These are phyloP conservation scores for Hetaerina titia DNA, from an alignment of 2,888 invertebrate genomes.

Conservation along the genomic window DNA sequence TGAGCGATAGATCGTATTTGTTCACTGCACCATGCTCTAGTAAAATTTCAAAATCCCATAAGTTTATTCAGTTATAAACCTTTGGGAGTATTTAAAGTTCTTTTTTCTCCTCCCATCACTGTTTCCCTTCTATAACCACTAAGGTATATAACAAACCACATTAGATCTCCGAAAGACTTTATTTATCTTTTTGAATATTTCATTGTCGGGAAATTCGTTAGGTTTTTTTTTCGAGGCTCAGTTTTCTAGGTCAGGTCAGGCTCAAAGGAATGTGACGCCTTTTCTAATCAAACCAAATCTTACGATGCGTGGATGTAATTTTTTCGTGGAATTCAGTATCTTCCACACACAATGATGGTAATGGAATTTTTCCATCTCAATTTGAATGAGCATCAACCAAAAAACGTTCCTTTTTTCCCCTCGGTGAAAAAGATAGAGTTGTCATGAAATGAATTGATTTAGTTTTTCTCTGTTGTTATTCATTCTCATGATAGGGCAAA, in stretches of 20 bases:
- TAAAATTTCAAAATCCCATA: too few relatives aligned
- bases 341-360: not conserved
- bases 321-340: not conserved
- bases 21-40: too few relatives aligned
- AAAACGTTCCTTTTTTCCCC: not conserved
- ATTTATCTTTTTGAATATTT: not conserved
- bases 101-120: too few relatives aligned
- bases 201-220: not conserved
- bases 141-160: too few relatives aligned
- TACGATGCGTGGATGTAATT: not conserved
- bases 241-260: not conserved
- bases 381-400: not conserved
- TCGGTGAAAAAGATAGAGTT: not conserved
- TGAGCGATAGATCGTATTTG: too few relatives aligned
- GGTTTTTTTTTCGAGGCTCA: not conserved
- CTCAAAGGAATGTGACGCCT: not conserved
- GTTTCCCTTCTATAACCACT: too few relatives aligned
- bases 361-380: not conserved
- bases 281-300: not conserved
- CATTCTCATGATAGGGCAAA: too few relatives aligned
- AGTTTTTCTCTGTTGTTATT: not conserved
- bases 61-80: too few relatives aligned
- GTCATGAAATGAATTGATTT: not conserved
- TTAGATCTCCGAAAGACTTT: too few relatives aligned
- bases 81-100: too few relatives aligned